Conservation (phyloP, 1,140 invertebrate genomes). For the Penaeus indicus region DNA sequence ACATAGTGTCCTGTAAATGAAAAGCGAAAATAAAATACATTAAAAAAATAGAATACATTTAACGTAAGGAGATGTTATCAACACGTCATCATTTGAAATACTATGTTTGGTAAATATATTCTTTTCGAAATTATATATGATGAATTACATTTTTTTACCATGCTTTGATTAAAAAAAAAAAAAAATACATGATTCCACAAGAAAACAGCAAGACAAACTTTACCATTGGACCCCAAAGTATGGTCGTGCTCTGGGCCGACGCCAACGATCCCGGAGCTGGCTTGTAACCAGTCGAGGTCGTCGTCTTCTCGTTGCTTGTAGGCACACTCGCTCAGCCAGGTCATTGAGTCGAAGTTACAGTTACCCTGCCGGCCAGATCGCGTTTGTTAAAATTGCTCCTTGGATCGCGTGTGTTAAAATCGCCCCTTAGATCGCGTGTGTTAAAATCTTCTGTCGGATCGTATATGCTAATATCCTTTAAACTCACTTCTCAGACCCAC, state of each 20-base stretch:
- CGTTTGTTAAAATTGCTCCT: no score
- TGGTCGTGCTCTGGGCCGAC: constrained; percentile 42
- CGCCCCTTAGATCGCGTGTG: background rate
- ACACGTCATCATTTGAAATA: no score
- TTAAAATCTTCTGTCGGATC: background rate
- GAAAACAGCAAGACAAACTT: no score
- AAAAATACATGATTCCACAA: no score
- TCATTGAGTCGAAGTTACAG: constrained; percentile 50
- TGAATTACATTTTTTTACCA: no score
- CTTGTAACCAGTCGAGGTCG: constrained; percentile 41
- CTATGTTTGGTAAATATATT: no score
- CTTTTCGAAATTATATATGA: no score
- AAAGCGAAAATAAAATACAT: background rate
- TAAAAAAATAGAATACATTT: background rate
- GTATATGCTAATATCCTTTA: no score
- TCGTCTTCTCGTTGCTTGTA: constrained; percentile 37
- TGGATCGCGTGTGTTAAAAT: no score
- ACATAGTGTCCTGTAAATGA: constrained; percentile 43
- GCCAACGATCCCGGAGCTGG: background rate
- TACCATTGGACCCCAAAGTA: constrained; percentile 38
- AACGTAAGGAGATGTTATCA: background rate
- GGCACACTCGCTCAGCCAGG: constrained; percentile 6
- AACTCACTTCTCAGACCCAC: no score
- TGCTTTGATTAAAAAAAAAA: no score
- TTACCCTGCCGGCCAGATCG: constrained; percentile 13